Evolutionary conservation across 1,140 invertebrate genomes (phyloP), one percentile per base, ranked within the genome.

Genomic region (Hypothenemus hampei): DNA sequence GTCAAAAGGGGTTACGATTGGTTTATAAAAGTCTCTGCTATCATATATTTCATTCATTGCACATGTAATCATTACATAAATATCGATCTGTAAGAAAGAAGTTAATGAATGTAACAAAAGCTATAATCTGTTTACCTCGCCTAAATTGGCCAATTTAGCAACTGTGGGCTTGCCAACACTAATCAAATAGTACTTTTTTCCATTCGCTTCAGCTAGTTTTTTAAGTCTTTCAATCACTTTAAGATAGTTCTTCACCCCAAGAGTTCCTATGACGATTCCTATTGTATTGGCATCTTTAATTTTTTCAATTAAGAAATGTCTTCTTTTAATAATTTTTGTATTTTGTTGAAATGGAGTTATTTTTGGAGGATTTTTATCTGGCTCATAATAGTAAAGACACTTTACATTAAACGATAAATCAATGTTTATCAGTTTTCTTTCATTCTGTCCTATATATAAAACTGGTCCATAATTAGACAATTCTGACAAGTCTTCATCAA

Each of bases 121-220:
- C 20, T 23, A 22, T n/a, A 10, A 1, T 22, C 18, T 35, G 63
- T 58, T 69, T 72, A 87, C 85, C 75, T 95, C 91, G 45, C 86
- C 81, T 73, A 95, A 92, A 74, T 98, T 98, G 0, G 92, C 92
- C 48, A 98, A 72, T 73, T 98, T 98, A 1, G 87, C 83, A 33
- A 87, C 83, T 78, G 93, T 97, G 13, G 92, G 84, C 73, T 93
- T 93, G 2, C 93, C 93, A 45, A 97, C 86, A 22, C 88, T 88
- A 36, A 97, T 82, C n/a, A 91, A 85, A 65, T 97, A 96, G 45
- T 81, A 83, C 65, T 91, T 93, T 68, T 93, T 93, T 0, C 85
- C 85, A 29, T 83, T 82, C 29, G 75, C 69, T 65, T 82, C 84
- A 1, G 90, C 78, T 22, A 91, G 73, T 29, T 76, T 68, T 71